phyloP scores from a whole-genome alignment of 2,888 invertebrate genomes.

The Dicyrtomina minuta region DNA sequence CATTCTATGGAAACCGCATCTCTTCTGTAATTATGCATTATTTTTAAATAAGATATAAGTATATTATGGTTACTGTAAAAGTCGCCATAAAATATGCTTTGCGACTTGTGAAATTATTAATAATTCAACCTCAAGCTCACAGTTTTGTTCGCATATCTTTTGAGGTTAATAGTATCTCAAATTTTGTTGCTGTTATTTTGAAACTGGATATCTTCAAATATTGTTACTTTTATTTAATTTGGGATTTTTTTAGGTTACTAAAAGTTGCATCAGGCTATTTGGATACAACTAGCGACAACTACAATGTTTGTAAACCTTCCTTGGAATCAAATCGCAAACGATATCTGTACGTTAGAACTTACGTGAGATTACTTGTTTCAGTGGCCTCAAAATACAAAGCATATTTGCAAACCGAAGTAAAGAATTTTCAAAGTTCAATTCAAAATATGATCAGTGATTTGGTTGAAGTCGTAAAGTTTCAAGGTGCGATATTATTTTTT shows the following conservation, averaged over 20 bases:
- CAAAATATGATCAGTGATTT: constrained; percentile 59
- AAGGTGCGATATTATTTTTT: constrained; percentile 35
- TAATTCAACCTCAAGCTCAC: no score
- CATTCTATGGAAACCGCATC: constrained; percentile 51
- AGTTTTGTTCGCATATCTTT: no score
- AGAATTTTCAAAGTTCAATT: constrained; percentile 60
- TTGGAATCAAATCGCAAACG: constrained; percentile 54
- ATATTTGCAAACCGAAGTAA: constrained; percentile 59
- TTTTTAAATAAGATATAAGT: constrained; percentile 10
- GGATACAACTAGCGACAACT: constrained; percentile 54
- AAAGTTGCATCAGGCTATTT: constrained; percentile 65
- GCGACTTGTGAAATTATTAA: constrained; percentile 4
- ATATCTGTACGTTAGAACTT: constrained; percentile 64
- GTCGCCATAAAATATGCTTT: background rate
- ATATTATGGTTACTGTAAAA: background rate
- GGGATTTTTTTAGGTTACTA: constrained; percentile 60
- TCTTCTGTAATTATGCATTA: constrained; percentile 49
- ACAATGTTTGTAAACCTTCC: background rate
- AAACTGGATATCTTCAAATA: background rate
- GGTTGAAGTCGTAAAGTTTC: constrained; percentile 38
- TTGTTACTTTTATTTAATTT: constrained; percentile 3
- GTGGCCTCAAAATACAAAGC: constrained; percentile 62
- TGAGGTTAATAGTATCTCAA: no score
- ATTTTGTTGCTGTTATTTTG: background rate
- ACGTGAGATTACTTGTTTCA: constrained; percentile 63